Evolutionary conservation across 2,888 invertebrate species (phyloP), one percentile per base, ranked within the genome.

Genomic region (Lycia hirtaria): DNA sequence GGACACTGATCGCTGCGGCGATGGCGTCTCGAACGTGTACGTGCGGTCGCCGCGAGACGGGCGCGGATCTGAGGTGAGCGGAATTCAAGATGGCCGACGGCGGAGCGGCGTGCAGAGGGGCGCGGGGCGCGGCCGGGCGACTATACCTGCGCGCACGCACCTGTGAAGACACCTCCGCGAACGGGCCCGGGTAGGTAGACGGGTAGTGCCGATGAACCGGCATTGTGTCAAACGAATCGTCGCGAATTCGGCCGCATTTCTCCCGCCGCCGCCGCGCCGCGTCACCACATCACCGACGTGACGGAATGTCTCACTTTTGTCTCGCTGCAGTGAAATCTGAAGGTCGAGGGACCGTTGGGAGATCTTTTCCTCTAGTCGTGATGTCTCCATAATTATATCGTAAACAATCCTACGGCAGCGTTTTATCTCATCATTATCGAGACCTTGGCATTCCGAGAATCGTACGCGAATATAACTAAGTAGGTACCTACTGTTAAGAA

Each of bases 221-320:
- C 90, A 87, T 89, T 85, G 87, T 89, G 89, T 88, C 89, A 86
- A 85, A 84, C 79, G 81, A 80, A 77, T 83, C 82, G 82, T 87
- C 80, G 91, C 90, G 79, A 90, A 89, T 89, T 89, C 83, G 88
- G 85, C 73, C 89, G 86, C 89, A 85, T 90, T 89, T 90, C 89
- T 84, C 84, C 80, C 68, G 62, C 54, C 71, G 65, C 80, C 68
- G n/a, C n/a, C 59, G 52, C 69, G 66, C 64, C 81, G 79, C 85
- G 83, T 80, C 83, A 78, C 65, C 76, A 64, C 69, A 62, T 63
- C 58, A 60, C 60, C 73, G 73, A 87, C 88, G 88, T 89, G 90
- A 83, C 70, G 84, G 90, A 88, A 90, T 90, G 88, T 74, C 78
- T 68, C 73, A 80, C 81, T 81, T 76, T 78, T 79, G 80, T 80